Evolutionary conservation across 2,888 invertebrate species (phyloP).

Genomic region (Cosmorhoe ocellata): DNA sequence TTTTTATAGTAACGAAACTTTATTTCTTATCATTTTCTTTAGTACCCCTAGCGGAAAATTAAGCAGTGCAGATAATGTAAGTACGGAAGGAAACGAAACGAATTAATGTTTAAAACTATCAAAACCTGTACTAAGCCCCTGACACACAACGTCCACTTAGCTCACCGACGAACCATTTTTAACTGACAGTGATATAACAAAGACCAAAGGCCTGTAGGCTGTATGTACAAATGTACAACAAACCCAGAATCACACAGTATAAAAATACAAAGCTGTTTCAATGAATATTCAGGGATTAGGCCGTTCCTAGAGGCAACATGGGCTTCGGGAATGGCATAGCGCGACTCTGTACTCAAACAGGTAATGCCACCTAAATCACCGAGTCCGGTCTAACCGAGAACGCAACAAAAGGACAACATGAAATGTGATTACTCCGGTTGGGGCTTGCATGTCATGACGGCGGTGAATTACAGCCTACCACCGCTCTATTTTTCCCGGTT

Average conservation of each 20-base stretch:
- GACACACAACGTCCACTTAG: too few species aligned
- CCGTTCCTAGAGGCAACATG: slow-evolving; percentile 2
- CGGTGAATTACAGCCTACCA: slow-evolving; percentile 63
- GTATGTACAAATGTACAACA: too few species aligned
- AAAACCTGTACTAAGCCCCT: too few species aligned
- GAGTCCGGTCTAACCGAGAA: slow-evolving; percentile 48
- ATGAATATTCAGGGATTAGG: slow-evolving; percentile 6
- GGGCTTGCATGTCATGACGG: slow-evolving; percentile 67
- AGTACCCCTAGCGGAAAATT: too few species aligned
- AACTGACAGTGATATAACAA: too few species aligned
- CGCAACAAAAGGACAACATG: slow-evolving; percentile 70
- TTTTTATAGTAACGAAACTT: too few species aligned
- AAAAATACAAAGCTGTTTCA: neutral
- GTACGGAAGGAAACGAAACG: too few species aligned
- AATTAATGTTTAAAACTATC: too few species aligned
- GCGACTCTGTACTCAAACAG: slow-evolving; percentile 38
- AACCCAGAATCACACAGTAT: neutral
- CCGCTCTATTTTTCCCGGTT: slow-evolving; percentile 30
- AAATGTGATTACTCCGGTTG: slow-evolving; percentile 71
- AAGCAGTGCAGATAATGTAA: too few species aligned
- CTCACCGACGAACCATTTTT: too few species aligned
- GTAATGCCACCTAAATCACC: slow-evolving; percentile 59
- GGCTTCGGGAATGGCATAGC: slow-evolving; percentile 1
- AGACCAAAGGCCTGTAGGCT: too few species aligned
- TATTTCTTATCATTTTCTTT: too few species aligned